Base-by-base conservation (phyloP, 2,888 invertebrate genomes). In the Marronus borbonicus region DNA sequence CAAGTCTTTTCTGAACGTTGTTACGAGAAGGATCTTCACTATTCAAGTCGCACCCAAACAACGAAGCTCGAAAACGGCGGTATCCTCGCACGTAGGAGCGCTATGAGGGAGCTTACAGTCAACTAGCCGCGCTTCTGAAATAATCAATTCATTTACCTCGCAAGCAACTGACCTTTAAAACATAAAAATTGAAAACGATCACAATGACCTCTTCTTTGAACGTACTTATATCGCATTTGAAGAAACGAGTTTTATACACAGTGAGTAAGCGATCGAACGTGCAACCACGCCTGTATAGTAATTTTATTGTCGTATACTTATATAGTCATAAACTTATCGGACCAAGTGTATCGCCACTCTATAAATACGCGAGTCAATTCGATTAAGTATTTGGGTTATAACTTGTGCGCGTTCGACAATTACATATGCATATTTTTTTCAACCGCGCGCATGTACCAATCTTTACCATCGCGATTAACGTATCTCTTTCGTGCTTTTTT, bases 91-190 rank as follows among this genome's bases (percentile, higher is more conserved):
- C 55, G 76, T 76, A 76, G 76, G 66, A 52, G 76, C 39, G 39
- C 58, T 12, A 58, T 39, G 36, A 17, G 55, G 10, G 20, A 58
- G 76, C 65, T 76, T 68, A 65, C 44, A 36, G 55, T 52, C 62
- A 62, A 28, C 28, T 14, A 8, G 68, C 5, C 44, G 44, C 77
- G 64, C 72, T 76, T 68, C 81, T 81, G 81, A 81, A 82, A 81
- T 80, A 81, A 80, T 82, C 82, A 83, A 83, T 84, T 83, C 82
- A 86, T 86, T 86, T 86, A 86, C 85, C 85, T 86, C 86, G 85
- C 31, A 31, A 84, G 85, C 86, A 86, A 87, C 86, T 86, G 85
- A 87, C 87, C 87, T 87, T 87, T 86, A 85, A 84, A 85, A 85
- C 82, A 80, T 85, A 86, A 87, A 87, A 87, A 85, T 84, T 68